Base-by-base conservation (phyloP, 2,888 invertebrate genomes). In the Zeuzera pyrina region DNA sequence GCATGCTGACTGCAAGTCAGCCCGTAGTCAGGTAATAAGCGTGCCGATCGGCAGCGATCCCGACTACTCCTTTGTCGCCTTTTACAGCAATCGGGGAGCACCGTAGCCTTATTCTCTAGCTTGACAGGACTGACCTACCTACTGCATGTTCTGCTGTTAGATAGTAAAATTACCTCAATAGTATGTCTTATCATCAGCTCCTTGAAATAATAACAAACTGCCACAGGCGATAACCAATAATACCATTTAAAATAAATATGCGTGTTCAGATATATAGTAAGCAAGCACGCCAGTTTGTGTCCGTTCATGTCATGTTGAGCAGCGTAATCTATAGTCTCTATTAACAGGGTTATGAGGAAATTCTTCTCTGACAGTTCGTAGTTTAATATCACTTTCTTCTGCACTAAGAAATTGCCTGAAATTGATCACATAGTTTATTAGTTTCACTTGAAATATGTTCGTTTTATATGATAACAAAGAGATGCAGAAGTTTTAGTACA, bases 171-270 rank as follows among this genome's bases (percentile, higher is more conserved):
- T 42, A 77, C 81, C 65, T 76, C 67, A 35, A 79, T 63, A 2
- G 77, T 69, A 43, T 78, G 79, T 8, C 71, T 50, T 35, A 77
- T 69, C 65, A 83, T 61, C 1, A 65, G 27, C 40, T 78, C 76
- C 43, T 68, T 70, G 43, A 81, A 83, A 37, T 69, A 78, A 6
- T 30, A 31, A 81, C 81, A 83, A 2, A 81, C 49, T 0, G 44
- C 47, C 0, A 15, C 30, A 0, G 81, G 72, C 1, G 71, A 37
- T 11, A 57, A 44, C 79, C 79, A 81, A 42, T 73, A 78, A 32
- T 66, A 69, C 56, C 67, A 62, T 42, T 71, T 78, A 47, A 77
- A 81, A 42, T 64, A 68, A 8, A 55, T 8, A 42, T 81, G 81
- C 1, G 67, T 45, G 34, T 47, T 46, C 12, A 77, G 33, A 36